These are phyloP conservation scores for Eulithis prunata DNA, from an alignment of 2,888 invertebrate genomes.

Conservation along the genomic window DNA sequence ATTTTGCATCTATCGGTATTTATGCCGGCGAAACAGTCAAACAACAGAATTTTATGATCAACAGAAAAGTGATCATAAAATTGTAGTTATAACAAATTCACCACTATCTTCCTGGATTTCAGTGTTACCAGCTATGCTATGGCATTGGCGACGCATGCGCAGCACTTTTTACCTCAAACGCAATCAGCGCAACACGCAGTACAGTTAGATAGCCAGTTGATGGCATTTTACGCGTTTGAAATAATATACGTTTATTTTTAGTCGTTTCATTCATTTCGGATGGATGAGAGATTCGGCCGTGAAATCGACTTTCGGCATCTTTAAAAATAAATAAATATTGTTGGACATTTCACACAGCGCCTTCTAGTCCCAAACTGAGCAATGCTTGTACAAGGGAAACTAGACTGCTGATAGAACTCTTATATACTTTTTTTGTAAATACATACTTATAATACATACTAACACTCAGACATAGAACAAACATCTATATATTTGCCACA, in stretches of 20 bases:
- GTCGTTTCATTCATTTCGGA: background rate
- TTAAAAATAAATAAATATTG: background rate
- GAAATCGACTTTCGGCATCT: background rate
- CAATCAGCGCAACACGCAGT: conserved; percentile 57
- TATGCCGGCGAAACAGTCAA: too few species aligned
- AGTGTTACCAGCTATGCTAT: conserved; percentile 20
- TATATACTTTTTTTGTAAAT: too few species aligned
- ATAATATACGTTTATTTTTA: conserved; percentile 4
- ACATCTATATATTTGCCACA: too few species aligned
- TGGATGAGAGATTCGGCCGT: background rate
- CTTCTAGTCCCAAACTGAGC: too few species aligned
- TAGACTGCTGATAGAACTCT: too few species aligned
- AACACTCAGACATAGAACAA: too few species aligned
- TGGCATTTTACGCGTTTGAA: conserved; percentile 46
- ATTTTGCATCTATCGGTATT: too few species aligned
- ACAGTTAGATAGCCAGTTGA: conserved; percentile 57
- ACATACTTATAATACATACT: too few species aligned
- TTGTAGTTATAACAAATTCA: background rate
- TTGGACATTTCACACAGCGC: too few species aligned
- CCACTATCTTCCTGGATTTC: background rate
- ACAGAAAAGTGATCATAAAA: background rate
- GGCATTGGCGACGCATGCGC: conserved; percentile 51
- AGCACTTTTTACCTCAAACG: conserved; percentile 54
- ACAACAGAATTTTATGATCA: too few species aligned
- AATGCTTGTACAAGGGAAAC: too few species aligned